Percentiles rank a stretch among this genome's conserved stretches.
Conservation (phyloP, 2,113 vertebrate species). For the Podiceps cristatus region DNA sequence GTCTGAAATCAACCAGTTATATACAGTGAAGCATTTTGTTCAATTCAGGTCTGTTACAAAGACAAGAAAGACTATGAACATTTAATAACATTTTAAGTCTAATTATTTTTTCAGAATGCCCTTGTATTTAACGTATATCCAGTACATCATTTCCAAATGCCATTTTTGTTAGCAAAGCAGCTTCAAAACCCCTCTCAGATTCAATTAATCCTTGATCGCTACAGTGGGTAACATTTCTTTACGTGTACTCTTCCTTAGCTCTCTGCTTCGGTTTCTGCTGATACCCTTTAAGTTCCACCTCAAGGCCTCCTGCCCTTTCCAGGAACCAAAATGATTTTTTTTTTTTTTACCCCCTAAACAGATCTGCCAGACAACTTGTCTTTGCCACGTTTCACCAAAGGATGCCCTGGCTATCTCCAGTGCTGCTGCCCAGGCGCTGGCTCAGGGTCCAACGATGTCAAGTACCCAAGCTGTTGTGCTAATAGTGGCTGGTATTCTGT, state of each 20-base stretch:
- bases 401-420: not conserved
- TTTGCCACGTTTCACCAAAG: not conserved
- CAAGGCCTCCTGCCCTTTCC: not conserved
- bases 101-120: rapidly evolving
- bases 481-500: rapidly evolving
- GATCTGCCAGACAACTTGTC: not conserved
- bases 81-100: not conserved
- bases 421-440: not conserved
- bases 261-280: not conserved
- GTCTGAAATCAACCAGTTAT: not conserved
- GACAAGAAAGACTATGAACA: not conserved
- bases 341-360: not conserved
- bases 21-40: not conserved
- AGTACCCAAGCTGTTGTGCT: not conserved
- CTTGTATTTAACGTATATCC: not conserved
- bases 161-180: not conserved
- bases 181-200: not conserved
- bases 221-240: not conserved
- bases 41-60: not conserved
- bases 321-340: not conserved
- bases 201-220: not conserved
- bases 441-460: rapidly evolving
- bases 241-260: not conserved
- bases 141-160: not conserved
- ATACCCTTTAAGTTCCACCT: not conserved